Conservation (phyloP, 37 sponge, comb jelly and placozoan species). For the Diacarnus erythraeanus region DNA sequence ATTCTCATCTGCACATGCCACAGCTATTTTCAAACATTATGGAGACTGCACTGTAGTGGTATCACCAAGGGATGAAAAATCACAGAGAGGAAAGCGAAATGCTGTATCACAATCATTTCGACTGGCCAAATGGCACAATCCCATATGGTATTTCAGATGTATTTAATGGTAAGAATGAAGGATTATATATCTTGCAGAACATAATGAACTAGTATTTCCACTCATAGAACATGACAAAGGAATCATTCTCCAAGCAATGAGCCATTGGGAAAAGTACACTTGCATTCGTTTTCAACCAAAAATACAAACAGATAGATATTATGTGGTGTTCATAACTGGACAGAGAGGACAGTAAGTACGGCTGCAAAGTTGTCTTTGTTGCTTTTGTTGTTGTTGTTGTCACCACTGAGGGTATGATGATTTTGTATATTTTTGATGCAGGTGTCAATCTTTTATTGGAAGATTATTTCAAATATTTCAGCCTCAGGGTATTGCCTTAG, state of each 20-base stretch:
- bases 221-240: conserved; percentile 25
- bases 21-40: conserved; percentile 1
- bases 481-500: conserved; percentile 33
- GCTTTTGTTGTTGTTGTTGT: no score
- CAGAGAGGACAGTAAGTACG: conserved; percentile 27
- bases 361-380: no score
- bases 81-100: neutral
- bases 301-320: conserved; percentile 4
- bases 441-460: conserved; percentile 58
- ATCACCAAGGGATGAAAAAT: neutral
- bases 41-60: neutral
- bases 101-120: neutral
- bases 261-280: conserved; percentile 71
- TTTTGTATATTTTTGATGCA: no score
- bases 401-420: no score
- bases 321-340: conserved; percentile 52
- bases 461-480: neutral
- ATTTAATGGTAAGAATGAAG: conserved; percentile 45
- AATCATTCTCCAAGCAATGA: conserved; percentile 66
- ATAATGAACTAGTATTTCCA: no score
- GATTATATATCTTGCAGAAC: no score
- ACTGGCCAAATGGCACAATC: conserved; percentile 67
- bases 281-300: conserved; percentile 65
- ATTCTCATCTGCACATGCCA: neutral
- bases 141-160: conserved; percentile 35